Base-by-base conservation (phyloP, 2,888 invertebrate genomes). In the Ornithoptera priamus region DNA sequence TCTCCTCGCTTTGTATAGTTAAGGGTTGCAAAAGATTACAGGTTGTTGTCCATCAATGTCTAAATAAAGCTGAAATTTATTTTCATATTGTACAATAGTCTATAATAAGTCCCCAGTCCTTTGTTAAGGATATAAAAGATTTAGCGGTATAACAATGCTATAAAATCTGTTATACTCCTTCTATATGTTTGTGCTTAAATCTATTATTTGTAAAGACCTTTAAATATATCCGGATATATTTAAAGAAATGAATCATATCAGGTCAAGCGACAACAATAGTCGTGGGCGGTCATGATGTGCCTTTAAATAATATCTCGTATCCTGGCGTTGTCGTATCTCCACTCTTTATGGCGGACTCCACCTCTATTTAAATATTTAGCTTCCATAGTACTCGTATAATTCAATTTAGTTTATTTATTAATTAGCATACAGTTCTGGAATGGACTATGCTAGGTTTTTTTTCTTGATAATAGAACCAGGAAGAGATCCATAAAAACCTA, bases 201-300 rank as follows among this genome's bases (percentile, higher is more conserved):
- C 24, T 22, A 22, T 58, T 22, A n/a, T 58, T 58, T n/a, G 12
- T 7, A 22, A 58, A 58, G 15, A 22, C n/a, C 8, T 15, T 30
- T 30, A 4, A 30, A 30, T 30, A 30, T 30, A 4, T 30, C 10
- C 15, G 20, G 57, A 15, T 58, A 22, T 58, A 12, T 57, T 57
- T 58, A 65, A 65, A n/a, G 65, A 24, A 42, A 65, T 65, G 65
- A 65, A 65, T 65, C 65, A 65, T 46, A 46, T 22, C 24, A 42
- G 65, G 65, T 46, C 65, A 59, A 18, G 58, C 65, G 65, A 58
- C 65, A 65, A 65, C 65, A 65, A 65, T 65, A 59, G 42, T 58
- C 24, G 65, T 39, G 30, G 59, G 65, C 58, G 65, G 65, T 24
- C 46, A 6, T 12, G 42, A 12, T 17, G 30, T 58, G 42, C 58